phyloP scores from a whole-genome alignment of 2,797 vertebrate species.

The Hemibagrus guttatus region DNA sequence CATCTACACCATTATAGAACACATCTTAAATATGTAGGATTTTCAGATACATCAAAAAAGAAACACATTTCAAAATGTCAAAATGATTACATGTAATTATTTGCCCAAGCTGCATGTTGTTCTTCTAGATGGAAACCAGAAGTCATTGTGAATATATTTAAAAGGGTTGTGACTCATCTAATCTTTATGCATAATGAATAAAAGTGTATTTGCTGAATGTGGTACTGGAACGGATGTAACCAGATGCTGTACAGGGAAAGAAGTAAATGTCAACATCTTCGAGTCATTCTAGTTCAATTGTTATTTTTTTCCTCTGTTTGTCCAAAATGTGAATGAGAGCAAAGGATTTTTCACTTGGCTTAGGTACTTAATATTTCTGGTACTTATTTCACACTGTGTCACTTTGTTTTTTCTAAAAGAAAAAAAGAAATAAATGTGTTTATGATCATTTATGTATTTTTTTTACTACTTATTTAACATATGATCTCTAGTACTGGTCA shows the following conservation, averaged over 20 bases:
- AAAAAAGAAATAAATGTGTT: conserved; percentile 51
- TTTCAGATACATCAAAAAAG: conserved; percentile 17
- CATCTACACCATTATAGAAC: conserved; percentile 18
- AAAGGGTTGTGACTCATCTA: conserved; percentile 46
- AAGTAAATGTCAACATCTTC: conserved; percentile 32
- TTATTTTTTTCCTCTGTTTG: conserved; percentile 24
- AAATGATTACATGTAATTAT: conserved; percentile 40
- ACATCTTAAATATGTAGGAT: conserved; percentile 8
- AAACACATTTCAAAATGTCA: conserved; percentile 42
- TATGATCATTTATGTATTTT: conserved; percentile 37
- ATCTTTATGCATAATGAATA: conserved; percentile 38
- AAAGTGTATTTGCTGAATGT: conserved; percentile 38
- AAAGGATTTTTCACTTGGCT: conserved; percentile 10
- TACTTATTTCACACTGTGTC: conserved; percentile 59
- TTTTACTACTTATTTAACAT: conserved; percentile 23
- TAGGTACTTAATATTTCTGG: conserved; percentile 57
- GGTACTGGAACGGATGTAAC: conserved; percentile 28
- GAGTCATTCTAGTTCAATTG: conserved; percentile 38
- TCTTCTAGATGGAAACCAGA: conserved; percentile 42
- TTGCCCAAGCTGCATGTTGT: conserved; percentile 38
- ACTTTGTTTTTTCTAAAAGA: conserved; percentile 55
- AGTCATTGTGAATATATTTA: conserved; percentile 41
- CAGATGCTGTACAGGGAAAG: conserved; percentile 21
- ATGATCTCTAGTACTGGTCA: conserved; percentile 7
- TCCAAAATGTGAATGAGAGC: conserved; percentile 48